Base-by-base conservation (phyloP, 2,888 invertebrate species). In the Drosophila neotestacea region DNA sequence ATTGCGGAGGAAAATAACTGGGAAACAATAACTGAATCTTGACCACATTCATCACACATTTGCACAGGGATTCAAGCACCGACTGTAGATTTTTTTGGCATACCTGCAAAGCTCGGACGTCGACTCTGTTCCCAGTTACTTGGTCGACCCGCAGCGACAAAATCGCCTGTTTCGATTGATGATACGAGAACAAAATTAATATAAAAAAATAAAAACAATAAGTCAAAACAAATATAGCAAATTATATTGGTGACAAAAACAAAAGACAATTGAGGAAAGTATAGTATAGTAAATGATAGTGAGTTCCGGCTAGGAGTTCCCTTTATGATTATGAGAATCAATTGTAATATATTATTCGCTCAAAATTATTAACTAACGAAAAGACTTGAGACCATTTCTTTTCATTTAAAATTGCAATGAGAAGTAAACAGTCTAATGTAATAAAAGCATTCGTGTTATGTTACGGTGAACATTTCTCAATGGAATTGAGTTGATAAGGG, bases 91-190 rank as follows among this genome's bases (percentile, higher is more conserved):
- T 50, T 51, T 66, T 61, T 58, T 47, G 58, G 76, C 80, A 79
- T 91, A 48, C 97, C 97, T 62, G 96, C 97, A 93, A 95, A 97
- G 65, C 95, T 95, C 51, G 94, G 94, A 91, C 95, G 94, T 83
- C 95, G 94, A 74, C 94, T 94, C 71, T 96, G 96, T 92, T 96
- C 96, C 96, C 96, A 96, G 93, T 96, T 96, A 88, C 97, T 97
- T 56, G 97, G 97, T 85, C 96, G 95, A 39, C 97, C 97, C 68
- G 97, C 97, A 73, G 97, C 95, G 69, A 94, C 94, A 80, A 93
- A 93, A 86, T 92, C 93, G 77, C 90, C 92, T 92, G 66, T 58
- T 72, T 71, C 52, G 50, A 64, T 39, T 47, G 27, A 38, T 62
- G 54, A 59, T 67, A 63, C 66, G 62, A 70, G 68, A 78, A 55